phyloP scores from a whole-genome alignment of 2,113 vertebrate genomes.

The Athene noctua region DNA sequence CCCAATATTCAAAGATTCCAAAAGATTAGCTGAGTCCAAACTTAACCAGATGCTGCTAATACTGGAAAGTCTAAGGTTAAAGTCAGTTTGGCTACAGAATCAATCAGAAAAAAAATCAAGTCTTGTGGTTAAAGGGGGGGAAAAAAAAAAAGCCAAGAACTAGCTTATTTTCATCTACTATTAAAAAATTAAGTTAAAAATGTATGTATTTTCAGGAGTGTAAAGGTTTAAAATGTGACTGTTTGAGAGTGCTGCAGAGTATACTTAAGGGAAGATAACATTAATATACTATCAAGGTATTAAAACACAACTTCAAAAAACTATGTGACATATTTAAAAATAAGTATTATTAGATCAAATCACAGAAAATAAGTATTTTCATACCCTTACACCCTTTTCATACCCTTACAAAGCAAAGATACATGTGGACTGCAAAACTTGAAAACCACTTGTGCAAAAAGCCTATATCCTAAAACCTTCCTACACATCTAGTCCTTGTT shows the following conservation, averaged over 20 bases:
- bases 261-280: neutral
- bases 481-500: too few relatives aligned
- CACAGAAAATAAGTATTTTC: neutral
- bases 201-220: neutral
- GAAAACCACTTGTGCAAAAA: neutral
- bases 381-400: neutral
- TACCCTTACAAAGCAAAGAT: neutral
- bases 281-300: neutral
- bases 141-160: neutral
- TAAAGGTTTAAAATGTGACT: neutral
- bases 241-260: neutral
- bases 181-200: neutral
- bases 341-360: neutral
- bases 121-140: neutral
- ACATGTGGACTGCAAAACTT: neutral
- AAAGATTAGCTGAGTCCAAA: conserved; percentile 21
- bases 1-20: neutral
- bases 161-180: neutral
- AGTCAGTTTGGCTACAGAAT: neutral
- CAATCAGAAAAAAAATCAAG: neutral
- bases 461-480: neutral
- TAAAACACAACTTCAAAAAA: neutral
- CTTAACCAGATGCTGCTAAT: neutral
- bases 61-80: neutral
- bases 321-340: neutral